These are phyloP conservation scores for Pipistrellus nathusii DNA, from an alignment of 2,797 vertebrate genomes.

Conservation along the genomic window DNA sequence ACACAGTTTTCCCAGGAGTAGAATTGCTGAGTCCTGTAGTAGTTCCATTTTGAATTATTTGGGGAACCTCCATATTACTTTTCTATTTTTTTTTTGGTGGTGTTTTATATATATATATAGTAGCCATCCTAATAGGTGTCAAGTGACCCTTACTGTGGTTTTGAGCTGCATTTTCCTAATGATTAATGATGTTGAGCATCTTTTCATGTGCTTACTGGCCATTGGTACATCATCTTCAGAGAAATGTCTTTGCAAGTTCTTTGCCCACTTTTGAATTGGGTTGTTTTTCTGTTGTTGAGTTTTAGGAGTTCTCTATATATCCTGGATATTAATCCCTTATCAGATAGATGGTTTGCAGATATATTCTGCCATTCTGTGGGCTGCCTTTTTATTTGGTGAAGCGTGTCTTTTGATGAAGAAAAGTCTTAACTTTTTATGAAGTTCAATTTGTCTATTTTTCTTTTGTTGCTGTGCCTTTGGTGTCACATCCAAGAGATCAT, in stretches of 20 bases:
- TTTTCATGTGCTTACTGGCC: not conserved
- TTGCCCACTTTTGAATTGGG: not conserved
- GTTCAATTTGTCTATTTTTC: not conserved
- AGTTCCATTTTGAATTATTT: not conserved
- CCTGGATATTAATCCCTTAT: not conserved
- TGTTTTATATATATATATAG: too few species aligned
- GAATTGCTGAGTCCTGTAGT: not conserved
- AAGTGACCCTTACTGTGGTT: not conserved
- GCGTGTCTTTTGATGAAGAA: not conserved
- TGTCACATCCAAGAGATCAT: not conserved
- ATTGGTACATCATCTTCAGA: not conserved
- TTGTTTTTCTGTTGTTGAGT: not conserved
- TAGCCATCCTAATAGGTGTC: not conserved
- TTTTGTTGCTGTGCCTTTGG: not conserved
- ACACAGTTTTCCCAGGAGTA: not conserved
- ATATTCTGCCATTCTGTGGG: not conserved
- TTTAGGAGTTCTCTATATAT: not conserved
- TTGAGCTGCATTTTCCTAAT: not conserved
- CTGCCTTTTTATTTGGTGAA: not conserved
- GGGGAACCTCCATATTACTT: not conserved
- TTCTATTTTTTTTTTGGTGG: too few species aligned
- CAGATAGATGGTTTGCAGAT: not conserved
- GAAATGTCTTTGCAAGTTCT: not conserved
- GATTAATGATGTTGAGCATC: not conserved
- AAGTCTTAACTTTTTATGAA: not conserved